Conservation (phyloP, 2,797 vertebrate genomes). For the Sebastiscus albofasciatus region DNA sequence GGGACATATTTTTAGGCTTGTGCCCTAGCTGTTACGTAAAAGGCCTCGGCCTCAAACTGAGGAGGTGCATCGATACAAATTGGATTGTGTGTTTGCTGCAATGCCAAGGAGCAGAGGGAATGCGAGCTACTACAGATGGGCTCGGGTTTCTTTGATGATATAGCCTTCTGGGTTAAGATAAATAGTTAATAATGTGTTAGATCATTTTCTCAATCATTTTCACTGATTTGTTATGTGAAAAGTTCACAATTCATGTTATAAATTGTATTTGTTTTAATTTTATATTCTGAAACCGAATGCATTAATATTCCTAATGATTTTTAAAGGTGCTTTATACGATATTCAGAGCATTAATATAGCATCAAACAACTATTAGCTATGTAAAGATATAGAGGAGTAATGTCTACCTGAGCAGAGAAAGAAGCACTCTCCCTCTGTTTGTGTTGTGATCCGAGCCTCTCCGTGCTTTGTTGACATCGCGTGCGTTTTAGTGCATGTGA, state of each 20-base stretch:
- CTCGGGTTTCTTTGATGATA: neutral
- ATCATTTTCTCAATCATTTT: neutral
- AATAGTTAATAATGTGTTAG: neutral
- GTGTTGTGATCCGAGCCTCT: too few relatives aligned
- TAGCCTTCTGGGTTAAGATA: neutral
- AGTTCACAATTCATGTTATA: neutral
- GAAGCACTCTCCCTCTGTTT: too few relatives aligned
- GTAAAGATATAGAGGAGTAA: too few relatives aligned
- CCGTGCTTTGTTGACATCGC: too few relatives aligned
- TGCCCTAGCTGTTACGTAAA: constrained; percentile 51
- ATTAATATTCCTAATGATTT: neutral
- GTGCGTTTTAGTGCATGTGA: too few relatives aligned
- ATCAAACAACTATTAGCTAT: too few relatives aligned
- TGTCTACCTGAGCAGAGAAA: too few relatives aligned
- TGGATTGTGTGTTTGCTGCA: constrained; percentile 44
- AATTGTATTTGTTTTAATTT: neutral
- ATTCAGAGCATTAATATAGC: too few relatives aligned
- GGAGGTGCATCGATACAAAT: constrained; percentile 45
- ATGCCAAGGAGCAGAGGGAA: constrained; percentile 22
- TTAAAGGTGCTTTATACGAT: too few relatives aligned
- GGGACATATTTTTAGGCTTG: constrained; percentile 53
- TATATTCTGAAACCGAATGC: neutral
- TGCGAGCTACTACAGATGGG: constrained; percentile 13
- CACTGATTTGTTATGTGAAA: neutral
- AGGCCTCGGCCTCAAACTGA: constrained; percentile 35